Base-by-base conservation (phyloP, 2,797 vertebrate genomes). In the Malurus leucopterus region DNA sequence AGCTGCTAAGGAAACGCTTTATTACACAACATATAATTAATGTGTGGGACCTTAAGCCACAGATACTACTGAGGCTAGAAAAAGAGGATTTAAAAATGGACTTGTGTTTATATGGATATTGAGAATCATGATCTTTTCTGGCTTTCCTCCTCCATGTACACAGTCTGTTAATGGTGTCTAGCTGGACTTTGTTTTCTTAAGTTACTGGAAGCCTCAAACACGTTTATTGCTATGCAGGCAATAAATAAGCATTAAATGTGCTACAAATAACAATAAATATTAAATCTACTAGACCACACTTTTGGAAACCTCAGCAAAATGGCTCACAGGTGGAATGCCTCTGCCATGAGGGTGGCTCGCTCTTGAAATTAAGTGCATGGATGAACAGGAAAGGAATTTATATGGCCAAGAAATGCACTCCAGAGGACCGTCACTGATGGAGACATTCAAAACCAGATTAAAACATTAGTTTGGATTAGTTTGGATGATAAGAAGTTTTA, bases 231-330 rank as follows among this genome's bases (percentile, higher is more conserved):
- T 70, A n/a, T 78, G 67, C 9, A 63, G 57, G 18, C 41, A 88
- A 84, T 46, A 88, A 79, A 46, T 63, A 86, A 84, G 40, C 43
- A 86, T 82, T 84, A 88, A 89, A 76, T 67, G 43, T 6, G 43
- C 40, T 70, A 67, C 49, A 91, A 92, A 73, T 89, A 89, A 78
- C 67, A 88, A 89, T 81, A 93, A 86, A 89, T 89, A 88, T 79
- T 88, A 84, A 92, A 86, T 73, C 17, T 54, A 72, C 49, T 20
- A 86, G 46, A 64, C 71, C 63, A 57, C 76, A 70, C 18, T 91
- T 81, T 40, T 43, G 46, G 57, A 91, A 91, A 51, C 41, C 77
- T 92, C 86, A 84, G 49, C 64, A 89, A 79, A 91, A 67, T 50
- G 85, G 34, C 38, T 94, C 0, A 0, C 44, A 84, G 38, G 46